A percentile compares a stretch with the other conserved stretches of the same genome.
Evolutionary conservation across 1,140 invertebrate species (phyloP).

Genomic region (Dermatophagoides farinae): DNA sequence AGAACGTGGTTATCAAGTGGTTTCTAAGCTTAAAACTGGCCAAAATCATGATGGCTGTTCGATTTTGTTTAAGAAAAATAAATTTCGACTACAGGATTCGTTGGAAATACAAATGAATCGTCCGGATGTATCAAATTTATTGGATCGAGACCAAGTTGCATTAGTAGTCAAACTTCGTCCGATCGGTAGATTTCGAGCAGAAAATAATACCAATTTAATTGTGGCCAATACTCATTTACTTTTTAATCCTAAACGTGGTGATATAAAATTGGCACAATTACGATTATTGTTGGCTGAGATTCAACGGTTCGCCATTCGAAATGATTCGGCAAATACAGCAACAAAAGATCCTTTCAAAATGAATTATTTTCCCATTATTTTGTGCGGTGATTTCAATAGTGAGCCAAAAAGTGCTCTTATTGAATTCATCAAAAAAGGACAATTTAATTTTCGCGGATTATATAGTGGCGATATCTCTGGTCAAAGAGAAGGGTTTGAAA

Average conservation of each 20-base stretch:
- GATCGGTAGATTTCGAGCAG: constrained; percentile 14
- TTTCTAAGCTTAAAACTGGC: constrained; percentile 53
- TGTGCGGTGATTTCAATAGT: constrained; percentile 78
- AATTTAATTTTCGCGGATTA: constrained; percentile 33
- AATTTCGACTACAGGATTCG: constrained; percentile 30
- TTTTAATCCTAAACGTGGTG: constrained; percentile 66
- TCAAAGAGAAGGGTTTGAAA: constrained; percentile 13
- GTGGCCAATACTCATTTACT: constrained; percentile 84
- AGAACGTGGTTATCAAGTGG: constrained; percentile 35
- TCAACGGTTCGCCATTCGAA: constrained; percentile 43
- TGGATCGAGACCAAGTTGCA: constrained; percentile 71
- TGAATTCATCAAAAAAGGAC: constrained; percentile 43
- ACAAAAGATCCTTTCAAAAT: constrained; percentile 17
- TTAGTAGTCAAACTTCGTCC: constrained; percentile 47
- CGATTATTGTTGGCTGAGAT: constrained; percentile 57
- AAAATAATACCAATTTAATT: constrained; percentile 34
- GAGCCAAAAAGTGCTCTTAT: constrained; percentile 46
- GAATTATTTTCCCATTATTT: constrained; percentile 47
- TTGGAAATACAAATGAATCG: constrained; percentile 37
- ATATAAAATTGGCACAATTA: constrained; percentile 64
- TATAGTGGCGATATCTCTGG: constrained; percentile 24
- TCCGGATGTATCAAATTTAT: constrained; percentile 28
- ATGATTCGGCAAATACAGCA: constrained; percentile 9
- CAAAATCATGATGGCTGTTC: constrained; percentile 55
- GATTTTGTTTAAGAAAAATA: constrained; percentile 45